phyloP scores from a whole-genome alignment of 2,888 invertebrate genomes.

The Tiphia femorata region DNA sequence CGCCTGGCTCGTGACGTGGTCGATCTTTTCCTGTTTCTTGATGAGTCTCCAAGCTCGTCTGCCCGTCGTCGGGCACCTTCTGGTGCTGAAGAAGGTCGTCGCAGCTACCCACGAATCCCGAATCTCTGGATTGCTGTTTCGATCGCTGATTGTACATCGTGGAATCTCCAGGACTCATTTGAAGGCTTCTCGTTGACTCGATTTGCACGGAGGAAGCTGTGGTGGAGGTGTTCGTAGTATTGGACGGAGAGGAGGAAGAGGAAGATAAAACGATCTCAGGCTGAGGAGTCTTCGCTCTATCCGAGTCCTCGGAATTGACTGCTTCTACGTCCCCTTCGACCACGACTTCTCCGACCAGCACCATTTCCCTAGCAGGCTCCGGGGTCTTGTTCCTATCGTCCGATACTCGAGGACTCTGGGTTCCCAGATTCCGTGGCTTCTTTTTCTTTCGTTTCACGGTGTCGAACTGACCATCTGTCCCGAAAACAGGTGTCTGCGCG shows the following conservation, averaged over 20 bases:
- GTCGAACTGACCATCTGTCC: conserved; percentile 83
- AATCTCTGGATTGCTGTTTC: conserved; percentile 88
- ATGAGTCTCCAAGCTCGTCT: conserved; percentile 27
- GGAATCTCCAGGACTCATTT: conserved; percentile 48
- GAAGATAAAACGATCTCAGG: conserved; percentile 69
- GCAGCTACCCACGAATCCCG: conserved; percentile 90
- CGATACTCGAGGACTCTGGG: conserved; percentile 65
- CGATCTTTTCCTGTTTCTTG: conserved; percentile 36
- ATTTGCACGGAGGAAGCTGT: conserved; percentile 16
- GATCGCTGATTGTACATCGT: conserved; percentile 69
- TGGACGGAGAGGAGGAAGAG: conserved; percentile 30
- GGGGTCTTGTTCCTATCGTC: conserved; percentile 77
- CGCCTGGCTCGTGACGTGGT: conserved; percentile 16
- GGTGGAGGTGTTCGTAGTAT: conserved; percentile 5
- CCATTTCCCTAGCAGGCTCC: conserved; percentile 75
- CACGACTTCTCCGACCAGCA: conserved; percentile 71
- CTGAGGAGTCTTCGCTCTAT: conserved; percentile 77
- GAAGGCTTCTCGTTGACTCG: conserved; percentile 45
- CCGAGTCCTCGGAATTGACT: conserved; percentile 70
- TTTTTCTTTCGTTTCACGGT: conserved; percentile 88
- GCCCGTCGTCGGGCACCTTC: conserved; percentile 57
- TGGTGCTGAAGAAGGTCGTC: conserved; percentile 84
- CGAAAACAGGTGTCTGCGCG: conserved; percentile 71
- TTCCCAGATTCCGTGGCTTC: conserved; percentile 72
- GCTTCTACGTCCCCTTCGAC: conserved; percentile 74